Evolutionary conservation across 92 coral and sea anemone genomes (phyloP).

Genomic region (Desmophyllum pertusum): DNA sequence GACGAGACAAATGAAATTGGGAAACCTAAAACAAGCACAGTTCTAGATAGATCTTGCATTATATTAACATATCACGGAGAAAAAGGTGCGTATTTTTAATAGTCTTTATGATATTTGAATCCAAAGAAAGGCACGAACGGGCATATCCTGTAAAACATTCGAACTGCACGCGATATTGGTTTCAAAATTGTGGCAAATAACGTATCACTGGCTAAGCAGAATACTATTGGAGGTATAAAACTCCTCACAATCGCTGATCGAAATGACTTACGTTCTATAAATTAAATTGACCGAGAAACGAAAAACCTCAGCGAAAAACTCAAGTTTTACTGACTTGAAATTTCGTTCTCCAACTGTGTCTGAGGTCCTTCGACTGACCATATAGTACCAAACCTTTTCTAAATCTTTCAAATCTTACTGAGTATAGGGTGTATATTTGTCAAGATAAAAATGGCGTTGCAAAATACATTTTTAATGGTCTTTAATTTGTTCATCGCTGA

Average conservation of each 20-base stretch:
- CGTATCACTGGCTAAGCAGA: neutral
- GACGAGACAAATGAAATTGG: neutral
- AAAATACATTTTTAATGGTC: neutral
- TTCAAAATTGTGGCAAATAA: neutral
- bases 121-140: neutral
- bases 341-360: too few species aligned
- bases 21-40: neutral
- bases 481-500: neutral
- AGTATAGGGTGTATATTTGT: neutral
- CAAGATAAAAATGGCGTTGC: neutral
- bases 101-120: neutral
- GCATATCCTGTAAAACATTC: neutral
- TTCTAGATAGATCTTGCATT: neutral
- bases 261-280: too few species aligned
- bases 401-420: neutral
- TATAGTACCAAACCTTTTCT: neutral
- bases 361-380: neutral
- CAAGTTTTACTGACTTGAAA: neutral
- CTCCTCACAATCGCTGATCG: neutral
- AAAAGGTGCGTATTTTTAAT: neutral
- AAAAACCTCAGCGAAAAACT: neutral
- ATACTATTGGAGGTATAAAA: neutral
- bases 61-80: neutral
- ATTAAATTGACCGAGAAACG: too few species aligned
- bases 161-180: neutral